These are phyloP conservation scores for Cydia fagiglandana DNA, from an alignment of 1,140 invertebrate species.

Conservation along the genomic window DNA sequence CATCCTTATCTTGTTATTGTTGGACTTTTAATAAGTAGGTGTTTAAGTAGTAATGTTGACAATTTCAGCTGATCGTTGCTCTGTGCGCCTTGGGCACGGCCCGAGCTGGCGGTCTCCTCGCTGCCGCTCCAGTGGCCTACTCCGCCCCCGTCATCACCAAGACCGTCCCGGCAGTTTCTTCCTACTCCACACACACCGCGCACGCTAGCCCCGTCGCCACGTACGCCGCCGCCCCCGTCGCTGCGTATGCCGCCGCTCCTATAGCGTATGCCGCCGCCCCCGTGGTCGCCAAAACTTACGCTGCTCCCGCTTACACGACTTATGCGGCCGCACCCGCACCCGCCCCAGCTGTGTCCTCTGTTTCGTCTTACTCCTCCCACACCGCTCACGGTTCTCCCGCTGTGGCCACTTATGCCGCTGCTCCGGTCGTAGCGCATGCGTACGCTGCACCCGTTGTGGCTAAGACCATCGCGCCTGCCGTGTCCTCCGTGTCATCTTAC, in stretches of 20 bases:
- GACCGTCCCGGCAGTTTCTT: slow-evolving; percentile 53
- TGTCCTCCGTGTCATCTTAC: slow-evolving; percentile 33
- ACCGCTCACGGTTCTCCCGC: slow-evolving; percentile 48
- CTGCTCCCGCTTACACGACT: slow-evolving; percentile 43
- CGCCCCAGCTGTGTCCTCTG: slow-evolving; percentile 44
- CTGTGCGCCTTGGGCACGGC: slow-evolving; percentile 59
- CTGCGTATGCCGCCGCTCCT: slow-evolving; percentile 40
- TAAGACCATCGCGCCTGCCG: slow-evolving; percentile 32
- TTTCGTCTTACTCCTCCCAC: slow-evolving; percentile 54
- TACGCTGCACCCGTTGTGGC: slow-evolving; percentile 34
- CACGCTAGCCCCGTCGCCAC: slow-evolving; percentile 49
- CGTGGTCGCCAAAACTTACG: slow-evolving; percentile 40
- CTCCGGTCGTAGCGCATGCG: slow-evolving; percentile 36
- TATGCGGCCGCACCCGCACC: slow-evolving; percentile 43
- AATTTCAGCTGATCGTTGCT: slow-evolving; percentile 58
- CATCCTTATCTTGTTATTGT: too few relatives aligned
- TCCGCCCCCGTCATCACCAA: slow-evolving; percentile 49
- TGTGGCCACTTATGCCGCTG: slow-evolving; percentile 40
- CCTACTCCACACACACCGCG: slow-evolving; percentile 54
- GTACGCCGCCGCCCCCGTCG: slow-evolving; percentile 49
- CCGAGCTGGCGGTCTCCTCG: slow-evolving; percentile 54
- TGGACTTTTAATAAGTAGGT: too few relatives aligned
- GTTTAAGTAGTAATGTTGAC: too few relatives aligned
- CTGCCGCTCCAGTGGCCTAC: slow-evolving; percentile 42
- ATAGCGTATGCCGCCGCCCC: slow-evolving; percentile 42